These are phyloP conservation scores for Sparus aurata DNA, from an alignment of 2,797 vertebrate genomes.

Conservation along the genomic window DNA sequence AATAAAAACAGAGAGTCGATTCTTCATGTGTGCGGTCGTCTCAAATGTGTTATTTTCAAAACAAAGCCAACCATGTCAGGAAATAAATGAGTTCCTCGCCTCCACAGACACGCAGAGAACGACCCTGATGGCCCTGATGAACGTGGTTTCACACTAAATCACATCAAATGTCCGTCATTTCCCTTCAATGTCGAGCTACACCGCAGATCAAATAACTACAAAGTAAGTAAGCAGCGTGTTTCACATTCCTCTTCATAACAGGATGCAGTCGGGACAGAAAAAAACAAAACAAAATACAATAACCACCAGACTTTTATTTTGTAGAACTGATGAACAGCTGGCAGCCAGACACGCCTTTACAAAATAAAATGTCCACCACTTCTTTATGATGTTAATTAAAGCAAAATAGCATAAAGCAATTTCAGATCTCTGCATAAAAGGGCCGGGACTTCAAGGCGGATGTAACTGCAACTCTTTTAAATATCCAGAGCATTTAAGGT, in stretches of 20 bases:
- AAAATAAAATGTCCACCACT: constrained; percentile 1
- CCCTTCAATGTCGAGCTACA: constrained; percentile 5
- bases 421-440: too few species aligned
- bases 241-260: constrained; percentile 29
- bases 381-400: background rate
- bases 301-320: constrained; percentile 6
- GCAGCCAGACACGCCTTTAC: constrained; percentile 38
- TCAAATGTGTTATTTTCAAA: background rate
- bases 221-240: constrained; percentile 1
- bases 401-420: too few species aligned
- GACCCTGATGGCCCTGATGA: constrained; percentile 9
- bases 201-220: constrained; percentile 25
- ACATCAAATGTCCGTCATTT: constrained; percentile 33
- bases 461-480: background rate
- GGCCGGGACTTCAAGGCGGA: background rate
- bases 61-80: constrained; percentile 32
- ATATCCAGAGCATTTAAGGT: background rate
- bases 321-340: constrained; percentile 34
- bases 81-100: constrained; percentile 25
- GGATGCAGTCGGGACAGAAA: background rate
- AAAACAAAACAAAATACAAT: background rate
- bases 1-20: background rate
- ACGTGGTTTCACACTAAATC: constrained; percentile 31
- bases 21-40: background rate
- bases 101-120: constrained; percentile 1